phyloP scores from a whole-genome alignment of 2,888 invertebrate genomes.

The Steinernema hermaphroditum region DNA sequence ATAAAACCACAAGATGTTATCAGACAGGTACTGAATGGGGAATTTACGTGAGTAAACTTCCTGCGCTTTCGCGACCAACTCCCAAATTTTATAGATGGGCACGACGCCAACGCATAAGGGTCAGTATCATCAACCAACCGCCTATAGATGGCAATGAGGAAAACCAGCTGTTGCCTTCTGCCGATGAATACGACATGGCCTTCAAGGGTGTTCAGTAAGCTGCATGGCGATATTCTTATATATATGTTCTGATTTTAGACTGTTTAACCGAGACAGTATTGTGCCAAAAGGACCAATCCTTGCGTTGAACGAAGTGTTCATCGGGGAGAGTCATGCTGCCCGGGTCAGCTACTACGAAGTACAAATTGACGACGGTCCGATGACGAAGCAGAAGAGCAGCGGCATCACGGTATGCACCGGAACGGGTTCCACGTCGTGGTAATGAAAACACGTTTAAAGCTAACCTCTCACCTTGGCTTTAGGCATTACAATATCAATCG shows the following conservation, averaged over 20 bases:
- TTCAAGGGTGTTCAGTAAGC: conserved; percentile 33
- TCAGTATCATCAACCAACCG: conserved; percentile 75
- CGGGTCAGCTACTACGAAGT: conserved; percentile 73
- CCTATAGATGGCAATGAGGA: not conserved
- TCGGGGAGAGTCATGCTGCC: conserved; percentile 92
- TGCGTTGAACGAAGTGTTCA: conserved; percentile 95
- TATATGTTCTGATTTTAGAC: not conserved
- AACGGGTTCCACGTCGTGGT: conserved; percentile 97
- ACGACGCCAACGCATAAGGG: conserved; percentile 84
- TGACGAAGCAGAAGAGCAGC: conserved; percentile 88
- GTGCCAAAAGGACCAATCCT: conserved; percentile 74
- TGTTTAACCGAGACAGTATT: not conserved
- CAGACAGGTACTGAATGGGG: conserved; percentile 73
- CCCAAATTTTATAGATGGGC: conserved; percentile 77
- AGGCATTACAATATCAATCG: conserved; percentile 81
- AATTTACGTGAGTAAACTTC: conserved; percentile 75
- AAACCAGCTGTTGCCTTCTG: conserved; percentile 35
- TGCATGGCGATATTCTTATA: not conserved
- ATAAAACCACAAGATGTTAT: conserved; percentile 54
- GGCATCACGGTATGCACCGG: conserved; percentile 94
- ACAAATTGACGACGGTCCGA: conserved; percentile 72
- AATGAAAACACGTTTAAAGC: conserved; percentile 64
- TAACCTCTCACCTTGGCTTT: not conserved
- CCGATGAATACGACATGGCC: conserved; percentile 32
- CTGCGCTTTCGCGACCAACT: too few species aligned